Evolutionary conservation across 2,797 vertebrate species (phyloP), one percentile per base, ranked within the genome.

Genomic region (Erithacus rubecula): DNA sequence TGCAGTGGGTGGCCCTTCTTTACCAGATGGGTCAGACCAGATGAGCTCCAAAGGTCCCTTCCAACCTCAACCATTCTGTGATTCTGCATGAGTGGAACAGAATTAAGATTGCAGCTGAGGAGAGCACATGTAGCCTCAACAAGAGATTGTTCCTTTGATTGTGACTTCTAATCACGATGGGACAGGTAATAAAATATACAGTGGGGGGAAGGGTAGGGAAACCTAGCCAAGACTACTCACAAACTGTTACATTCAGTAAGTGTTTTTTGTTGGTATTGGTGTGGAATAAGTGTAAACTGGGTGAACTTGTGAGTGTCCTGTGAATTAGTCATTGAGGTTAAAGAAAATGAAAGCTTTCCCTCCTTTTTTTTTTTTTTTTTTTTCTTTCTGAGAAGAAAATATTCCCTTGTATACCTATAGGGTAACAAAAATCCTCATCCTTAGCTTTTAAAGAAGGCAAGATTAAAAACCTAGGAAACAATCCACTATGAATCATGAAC

Each of bases 1-100:
- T 32, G 27, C 44, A 65, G 11, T 26, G 51, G 21, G 10, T 76
- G 39, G 11, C 6, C 4, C n/a, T 51, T 20, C 30, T 84, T 67
- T 32, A 55, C 7, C 11, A 16, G 6, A 6, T 15, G 8, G 1
- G 5, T 53, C 1, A 0, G n/a, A 77, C 8, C 11, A 65, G 29
- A 17, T 26, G 30, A 62, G 2, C 36, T 80, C 37, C 55, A 49
- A 36, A 69, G 15, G 20, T 43, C 60, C 39, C 32, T 80, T 56
- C 26, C 59, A 62, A 21, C 8, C 6, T 69, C 83, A 39, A 7
- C 20, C 20, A 21, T 39, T 53, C n/a, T 14, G 20, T 53, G 37
- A 72, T 56, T 85, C 23, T 62, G 26, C 0, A 0, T 7, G 36
- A 56, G 9, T 56, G 23, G 58, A 78, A 78, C 58, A 60, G 18